Base-by-base conservation (phyloP, 2,888 invertebrate species). In the Silvanus unidentatus region DNA sequence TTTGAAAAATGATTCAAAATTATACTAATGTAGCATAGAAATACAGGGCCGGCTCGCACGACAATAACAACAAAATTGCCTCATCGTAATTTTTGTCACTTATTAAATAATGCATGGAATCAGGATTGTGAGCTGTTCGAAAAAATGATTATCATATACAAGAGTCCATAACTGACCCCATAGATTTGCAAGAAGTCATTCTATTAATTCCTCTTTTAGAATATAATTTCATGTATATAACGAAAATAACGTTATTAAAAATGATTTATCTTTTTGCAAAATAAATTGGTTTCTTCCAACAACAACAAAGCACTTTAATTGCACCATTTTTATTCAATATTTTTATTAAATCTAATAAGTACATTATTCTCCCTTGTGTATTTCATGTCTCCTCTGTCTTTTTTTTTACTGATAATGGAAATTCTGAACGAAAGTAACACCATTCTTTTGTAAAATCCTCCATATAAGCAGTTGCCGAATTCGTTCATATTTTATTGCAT, bases 381-480 rank as follows among this genome's bases (percentile, higher is more conserved):
- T 32, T 11, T 32, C n/a, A 28, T 28, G 28, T 6, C 28, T n/a
- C n/a, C n/a, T n/a, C n/a, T n/a, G n/a, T 22, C 8, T 22, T 22
- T 22, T 22, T 8, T 22, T 5, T 22, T 22, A 22, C 8, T 22
- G 22, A 22, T 22, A 22, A 22, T 22, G 22, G 8, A 32, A 32
- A 11, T 32, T 32, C n/a, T 52, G 52, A 43, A 54, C 48, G 42
- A 50, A 53, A 28, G 44, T 51, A 37, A 51, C 52, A 38, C 53
- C 54, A 40, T 53, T 47, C 42, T 53, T 50, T 42, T 46, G 39
- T 16, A 56, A 47, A 16, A 55, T 43, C 39, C 47, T 52, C 56
- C 56, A 54, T 40, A 54, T 49, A 35, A 55, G 43, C 12, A 46
- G 49, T 2, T 52, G 46, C 46, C 42, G 38, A 29, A 44, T 28